These are phyloP conservation scores for Catalaphyllia jardinei DNA, from an alignment of 64 coral and sea anemone species.

Conservation along the genomic window DNA sequence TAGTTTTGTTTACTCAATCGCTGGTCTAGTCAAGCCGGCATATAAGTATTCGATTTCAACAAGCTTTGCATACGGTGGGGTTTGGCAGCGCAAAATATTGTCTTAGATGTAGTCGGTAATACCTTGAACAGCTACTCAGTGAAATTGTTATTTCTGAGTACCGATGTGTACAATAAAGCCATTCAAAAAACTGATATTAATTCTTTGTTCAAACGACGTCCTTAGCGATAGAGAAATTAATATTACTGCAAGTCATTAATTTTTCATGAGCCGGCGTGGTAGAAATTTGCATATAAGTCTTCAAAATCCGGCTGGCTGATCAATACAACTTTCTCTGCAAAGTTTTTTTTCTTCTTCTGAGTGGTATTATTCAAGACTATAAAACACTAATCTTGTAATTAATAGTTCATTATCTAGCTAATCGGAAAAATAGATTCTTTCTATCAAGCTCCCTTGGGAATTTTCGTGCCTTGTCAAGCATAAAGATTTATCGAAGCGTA, in stretches of 20 bases:
- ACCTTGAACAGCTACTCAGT: neutral
- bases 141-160: neutral
- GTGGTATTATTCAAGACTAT: neutral
- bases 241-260: conserved; percentile 24
- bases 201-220: neutral
- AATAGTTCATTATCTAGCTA: conserved; percentile 40
- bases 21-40: neutral
- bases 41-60: neutral
- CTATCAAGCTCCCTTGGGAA: conserved; percentile 14
- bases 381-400: conserved; percentile 48
- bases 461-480: conserved; percentile 6
- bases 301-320: neutral
- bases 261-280: conserved; percentile 10
- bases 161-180: neutral
- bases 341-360: neutral
- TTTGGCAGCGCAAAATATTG: neutral
- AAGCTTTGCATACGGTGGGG: no score
- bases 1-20: conserved; percentile 1
- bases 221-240: neutral
- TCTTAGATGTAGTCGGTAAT: neutral
- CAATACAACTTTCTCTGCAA: neutral
- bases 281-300: conserved; percentile 31
- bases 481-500: conserved; percentile 24
- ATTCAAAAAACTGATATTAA: neutral
- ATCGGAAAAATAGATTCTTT: conserved; percentile 26